Evolutionary conservation across 2,888 invertebrate species (phyloP).

Genomic region (Euclidia mi): DNA sequence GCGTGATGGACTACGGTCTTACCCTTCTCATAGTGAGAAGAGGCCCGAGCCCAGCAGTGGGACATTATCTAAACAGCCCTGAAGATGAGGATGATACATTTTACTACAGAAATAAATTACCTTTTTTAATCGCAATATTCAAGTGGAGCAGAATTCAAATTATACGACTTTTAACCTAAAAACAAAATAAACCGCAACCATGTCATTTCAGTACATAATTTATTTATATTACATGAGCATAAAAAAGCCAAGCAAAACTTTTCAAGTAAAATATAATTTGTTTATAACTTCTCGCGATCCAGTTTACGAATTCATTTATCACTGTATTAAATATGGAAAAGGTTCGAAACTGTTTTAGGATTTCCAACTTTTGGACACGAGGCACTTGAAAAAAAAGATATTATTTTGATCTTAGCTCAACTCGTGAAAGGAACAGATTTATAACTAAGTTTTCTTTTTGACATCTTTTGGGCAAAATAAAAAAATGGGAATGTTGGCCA

Average conservation of each 20-base stretch:
- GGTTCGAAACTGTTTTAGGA: neutral
- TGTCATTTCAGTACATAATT: neutral
- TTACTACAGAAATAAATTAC: no score
- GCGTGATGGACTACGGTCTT: no score
- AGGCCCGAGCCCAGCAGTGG: no score
- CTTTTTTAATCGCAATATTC: no score
- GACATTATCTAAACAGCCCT: no score
- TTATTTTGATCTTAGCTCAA: conserved; percentile 7
- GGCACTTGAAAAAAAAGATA: conserved; percentile 5
- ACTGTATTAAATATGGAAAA: conserved; percentile 9
- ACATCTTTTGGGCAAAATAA: neutral
- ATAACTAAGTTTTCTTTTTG: neutral
- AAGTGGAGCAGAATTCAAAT: no score
- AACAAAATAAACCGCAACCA: neutral
- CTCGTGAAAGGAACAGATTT: neutral
- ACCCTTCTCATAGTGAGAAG: no score
- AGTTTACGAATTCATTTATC: conserved; percentile 16
- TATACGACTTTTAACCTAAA: no score
- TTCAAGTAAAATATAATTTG: conserved; percentile 4
- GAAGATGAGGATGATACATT: no score
- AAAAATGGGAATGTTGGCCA: neutral
- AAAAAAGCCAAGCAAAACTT: neutral
- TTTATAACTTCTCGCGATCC: conserved; percentile 3
- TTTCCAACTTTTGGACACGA: conserved; percentile 9
- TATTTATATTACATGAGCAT: neutral